A percentile compares a stretch with the other conserved stretches of the same genome.
phyloP scores from a whole-genome alignment of 2,888 invertebrate genomes.

The Eudemis profundana region DNA sequence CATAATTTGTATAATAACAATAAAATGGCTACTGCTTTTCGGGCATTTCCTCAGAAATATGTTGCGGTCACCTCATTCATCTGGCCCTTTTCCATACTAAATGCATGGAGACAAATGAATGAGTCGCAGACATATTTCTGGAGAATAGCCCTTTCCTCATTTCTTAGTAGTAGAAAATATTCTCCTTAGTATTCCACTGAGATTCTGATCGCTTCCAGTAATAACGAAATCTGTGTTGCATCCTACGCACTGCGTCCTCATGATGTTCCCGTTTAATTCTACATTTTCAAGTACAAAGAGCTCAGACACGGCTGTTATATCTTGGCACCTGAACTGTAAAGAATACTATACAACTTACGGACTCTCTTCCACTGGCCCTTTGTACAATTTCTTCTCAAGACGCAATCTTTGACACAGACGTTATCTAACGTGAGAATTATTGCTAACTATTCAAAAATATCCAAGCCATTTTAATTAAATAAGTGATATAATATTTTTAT shows the following conservation, averaged over 20 bases:
- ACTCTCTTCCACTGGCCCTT: not conserved
- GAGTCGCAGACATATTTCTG: no score
- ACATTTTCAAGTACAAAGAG: conserved; percentile 59
- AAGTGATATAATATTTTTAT: not conserved
- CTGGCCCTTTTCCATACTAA: no score
- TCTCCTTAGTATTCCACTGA: no score
- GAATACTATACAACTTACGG: conserved; percentile 4
- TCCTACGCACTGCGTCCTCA: conserved; percentile 57
- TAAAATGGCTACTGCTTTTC: no score
- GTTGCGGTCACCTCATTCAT: no score
- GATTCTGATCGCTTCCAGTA: conserved; percentile 37
- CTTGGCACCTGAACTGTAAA: not conserved
- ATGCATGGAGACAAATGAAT: no score
- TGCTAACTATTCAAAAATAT: conserved; percentile 18
- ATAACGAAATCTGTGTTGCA: conserved; percentile 37
- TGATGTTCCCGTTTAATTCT: conserved; percentile 62
- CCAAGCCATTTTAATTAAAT: conserved; percentile 12
- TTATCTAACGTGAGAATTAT: conserved; percentile 57
- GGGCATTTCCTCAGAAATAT: no score
- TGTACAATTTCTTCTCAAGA: conserved; percentile 58
- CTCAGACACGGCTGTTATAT: conserved; percentile 46
- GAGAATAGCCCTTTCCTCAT: no score
- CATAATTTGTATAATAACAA: no score
- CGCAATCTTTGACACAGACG: conserved; percentile 47
- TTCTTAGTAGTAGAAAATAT: no score